Evolutionary conservation across 2,797 vertebrate genomes (phyloP).

Genomic region (Brachymystax lenok): DNA sequence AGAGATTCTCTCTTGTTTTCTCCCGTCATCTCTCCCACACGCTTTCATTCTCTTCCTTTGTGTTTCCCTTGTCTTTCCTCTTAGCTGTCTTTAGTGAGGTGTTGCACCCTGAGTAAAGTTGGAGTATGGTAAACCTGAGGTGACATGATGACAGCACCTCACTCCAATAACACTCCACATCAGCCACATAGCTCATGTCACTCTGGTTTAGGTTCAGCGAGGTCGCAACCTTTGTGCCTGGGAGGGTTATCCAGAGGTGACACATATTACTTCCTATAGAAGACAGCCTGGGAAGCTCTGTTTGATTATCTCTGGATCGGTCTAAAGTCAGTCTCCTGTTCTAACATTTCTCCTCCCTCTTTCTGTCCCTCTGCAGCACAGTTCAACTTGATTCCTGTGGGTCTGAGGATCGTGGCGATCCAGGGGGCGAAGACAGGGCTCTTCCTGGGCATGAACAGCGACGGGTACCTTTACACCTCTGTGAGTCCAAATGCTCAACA

Average conservation of each 20-base stretch:
- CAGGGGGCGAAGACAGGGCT: constrained; percentile 96
- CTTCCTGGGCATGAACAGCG: constrained; percentile 97
- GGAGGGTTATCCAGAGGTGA: not conserved
- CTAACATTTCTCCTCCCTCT: constrained; percentile 30
- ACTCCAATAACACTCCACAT: not conserved
- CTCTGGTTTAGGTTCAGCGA: not conserved
- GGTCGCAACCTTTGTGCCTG: not conserved
- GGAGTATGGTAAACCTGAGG: not conserved
- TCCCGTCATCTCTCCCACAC: constrained; percentile 6
- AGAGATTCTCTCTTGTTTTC: constrained; percentile 11
- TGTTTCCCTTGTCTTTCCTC: constrained; percentile 5
- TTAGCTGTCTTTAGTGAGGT: constrained; percentile 2
- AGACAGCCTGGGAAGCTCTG: no score
- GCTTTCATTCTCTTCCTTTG: constrained; percentile 5
- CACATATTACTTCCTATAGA: no score
- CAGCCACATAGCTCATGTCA: not conserved
- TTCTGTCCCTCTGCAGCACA: constrained; percentile 80
- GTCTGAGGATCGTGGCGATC: constrained; percentile 97
- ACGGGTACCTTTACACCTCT: constrained; percentile 89
- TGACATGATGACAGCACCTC: not conserved
- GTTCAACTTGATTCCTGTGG: constrained; percentile 99
- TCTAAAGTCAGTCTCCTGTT: constrained; percentile 26
- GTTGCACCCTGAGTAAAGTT: not conserved
- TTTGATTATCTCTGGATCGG: no score
- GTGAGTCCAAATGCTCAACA: constrained; percentile 62